Percentiles rank a stretch among this genome's conserved stretches.
phyloP scores from a whole-genome alignment of 1,140 invertebrate genomes.

The Eufriesea mexicana region DNA sequence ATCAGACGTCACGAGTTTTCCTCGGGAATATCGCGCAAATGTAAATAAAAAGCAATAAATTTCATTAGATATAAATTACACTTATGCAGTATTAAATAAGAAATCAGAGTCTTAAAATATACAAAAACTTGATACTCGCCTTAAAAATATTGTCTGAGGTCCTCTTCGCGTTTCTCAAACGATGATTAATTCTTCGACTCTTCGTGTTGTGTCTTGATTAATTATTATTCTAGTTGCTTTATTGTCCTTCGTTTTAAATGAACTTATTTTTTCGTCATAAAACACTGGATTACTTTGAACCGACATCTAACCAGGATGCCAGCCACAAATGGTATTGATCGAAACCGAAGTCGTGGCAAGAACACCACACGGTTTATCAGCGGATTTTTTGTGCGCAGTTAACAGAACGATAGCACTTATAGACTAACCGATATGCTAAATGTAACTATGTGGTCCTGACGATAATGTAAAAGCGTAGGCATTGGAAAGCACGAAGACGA shows the following conservation, averaged over 20 bases:
- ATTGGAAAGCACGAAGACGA: slow-evolving; percentile 66
- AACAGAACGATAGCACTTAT: slow-evolving; percentile 55
- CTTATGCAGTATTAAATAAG: slow-evolving; percentile 16
- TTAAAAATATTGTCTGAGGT: slow-evolving; percentile 49
- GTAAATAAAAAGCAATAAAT: background rate
- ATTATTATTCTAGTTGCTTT: slow-evolving; percentile 46
- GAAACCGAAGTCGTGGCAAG: slow-evolving; percentile 27
- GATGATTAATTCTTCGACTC: slow-evolving; percentile 43
- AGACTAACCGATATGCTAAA: slow-evolving; percentile 54
- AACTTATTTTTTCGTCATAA: slow-evolving; percentile 21
- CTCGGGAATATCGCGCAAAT: background rate
- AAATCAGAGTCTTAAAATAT: slow-evolving; percentile 21
- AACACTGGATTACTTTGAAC: slow-evolving; percentile 38
- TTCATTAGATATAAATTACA: background rate
- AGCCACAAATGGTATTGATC: slow-evolving; percentile 2
- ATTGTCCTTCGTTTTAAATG: background rate
- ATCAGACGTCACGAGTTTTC: background rate
- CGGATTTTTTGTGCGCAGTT: slow-evolving; percentile 17
- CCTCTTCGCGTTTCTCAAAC: slow-evolving; percentile 48
- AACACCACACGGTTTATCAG: slow-evolving; percentile 26
- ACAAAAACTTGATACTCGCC: slow-evolving; percentile 74
- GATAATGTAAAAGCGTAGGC: slow-evolving; percentile 67
- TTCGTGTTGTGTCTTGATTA: slow-evolving; percentile 41
- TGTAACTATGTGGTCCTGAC: slow-evolving; percentile 57
- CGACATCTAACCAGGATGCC: slow-evolving; percentile 11